Evolutionary conservation across 1,140 invertebrate species (phyloP).

Genomic region (Aphaenogaster rudis): DNA sequence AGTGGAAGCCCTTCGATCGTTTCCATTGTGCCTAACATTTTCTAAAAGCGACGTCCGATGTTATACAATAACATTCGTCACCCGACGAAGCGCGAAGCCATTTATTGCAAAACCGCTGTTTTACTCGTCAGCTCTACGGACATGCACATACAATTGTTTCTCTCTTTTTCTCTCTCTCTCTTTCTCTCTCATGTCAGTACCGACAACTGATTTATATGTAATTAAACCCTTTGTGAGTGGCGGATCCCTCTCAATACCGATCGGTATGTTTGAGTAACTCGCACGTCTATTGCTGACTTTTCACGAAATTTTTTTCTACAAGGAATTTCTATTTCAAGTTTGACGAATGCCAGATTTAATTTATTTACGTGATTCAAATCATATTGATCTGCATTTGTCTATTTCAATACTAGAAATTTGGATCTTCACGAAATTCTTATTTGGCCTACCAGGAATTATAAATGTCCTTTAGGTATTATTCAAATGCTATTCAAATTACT

Average conservation of each 20-base stretch:
- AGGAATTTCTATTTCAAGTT: not conserved
- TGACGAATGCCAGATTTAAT: not conserved
- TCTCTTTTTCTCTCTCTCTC: not conserved
- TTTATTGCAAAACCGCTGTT: constrained; percentile 34
- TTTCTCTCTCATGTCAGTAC: not conserved
- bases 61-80: constrained; percentile 30
- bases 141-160: not conserved
- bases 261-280: not conserved
- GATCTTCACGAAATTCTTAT: not conserved
- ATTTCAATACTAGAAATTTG: not conserved
- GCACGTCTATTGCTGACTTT: not conserved
- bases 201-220: constrained; percentile 7
- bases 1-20: constrained; percentile 30
- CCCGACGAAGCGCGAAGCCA: not conserved
- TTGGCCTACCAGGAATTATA: not conserved
- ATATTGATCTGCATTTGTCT: not conserved
- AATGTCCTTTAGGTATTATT: not conserved
- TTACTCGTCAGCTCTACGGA: not conserved
- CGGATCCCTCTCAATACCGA: not conserved
- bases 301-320: not conserved
- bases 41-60: not conserved
- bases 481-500: not conserved
- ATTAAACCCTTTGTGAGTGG: constrained; percentile 5
- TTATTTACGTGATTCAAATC: not conserved
- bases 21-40: constrained; percentile 28